Evolutionary conservation across 2,113 vertebrate species (phyloP).

Genomic region (Plecturocebus donacophilus): DNA sequence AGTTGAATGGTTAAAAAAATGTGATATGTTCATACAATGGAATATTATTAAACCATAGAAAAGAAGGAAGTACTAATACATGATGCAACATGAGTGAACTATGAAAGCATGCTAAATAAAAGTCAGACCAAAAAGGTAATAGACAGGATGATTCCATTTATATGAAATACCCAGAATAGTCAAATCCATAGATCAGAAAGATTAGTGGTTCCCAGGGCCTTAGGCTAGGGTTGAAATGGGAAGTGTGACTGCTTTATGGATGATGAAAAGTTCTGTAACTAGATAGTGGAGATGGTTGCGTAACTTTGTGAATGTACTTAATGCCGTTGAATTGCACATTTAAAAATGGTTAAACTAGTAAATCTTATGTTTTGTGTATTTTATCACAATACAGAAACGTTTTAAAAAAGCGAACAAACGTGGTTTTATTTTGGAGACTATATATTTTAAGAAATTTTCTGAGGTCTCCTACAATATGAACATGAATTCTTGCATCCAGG

Average conservation of each 20-base stretch:
- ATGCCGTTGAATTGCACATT: background rate
- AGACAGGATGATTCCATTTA: background rate
- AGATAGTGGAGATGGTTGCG: background rate
- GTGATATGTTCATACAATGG: background rate
- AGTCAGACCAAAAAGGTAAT: background rate
- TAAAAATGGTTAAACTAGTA: background rate
- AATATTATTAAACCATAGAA: background rate
- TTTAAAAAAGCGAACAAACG: background rate
- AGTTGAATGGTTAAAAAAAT: background rate
- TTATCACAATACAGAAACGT: background rate
- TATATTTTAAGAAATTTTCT: constrained; percentile 10
- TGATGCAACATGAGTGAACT: background rate
- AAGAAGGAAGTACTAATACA: background rate
- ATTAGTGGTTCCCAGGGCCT: background rate
- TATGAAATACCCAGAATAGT: background rate
- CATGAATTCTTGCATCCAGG: background rate
- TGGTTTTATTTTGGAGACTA: constrained; percentile 11
- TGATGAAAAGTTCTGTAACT: background rate
- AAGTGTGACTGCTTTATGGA: background rate
- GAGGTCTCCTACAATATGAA: background rate
- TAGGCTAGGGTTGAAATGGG: background rate
- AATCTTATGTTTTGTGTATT: background rate
- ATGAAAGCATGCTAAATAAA: constrained; percentile 1
- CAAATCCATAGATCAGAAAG: background rate
- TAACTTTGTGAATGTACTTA: background rate